Percentiles rank a stretch among this genome's conserved stretches.
These are phyloP conservation scores for Eupristina koningsbergeri DNA, from an alignment of 1,140 invertebrate species.

Conservation along the genomic window DNA sequence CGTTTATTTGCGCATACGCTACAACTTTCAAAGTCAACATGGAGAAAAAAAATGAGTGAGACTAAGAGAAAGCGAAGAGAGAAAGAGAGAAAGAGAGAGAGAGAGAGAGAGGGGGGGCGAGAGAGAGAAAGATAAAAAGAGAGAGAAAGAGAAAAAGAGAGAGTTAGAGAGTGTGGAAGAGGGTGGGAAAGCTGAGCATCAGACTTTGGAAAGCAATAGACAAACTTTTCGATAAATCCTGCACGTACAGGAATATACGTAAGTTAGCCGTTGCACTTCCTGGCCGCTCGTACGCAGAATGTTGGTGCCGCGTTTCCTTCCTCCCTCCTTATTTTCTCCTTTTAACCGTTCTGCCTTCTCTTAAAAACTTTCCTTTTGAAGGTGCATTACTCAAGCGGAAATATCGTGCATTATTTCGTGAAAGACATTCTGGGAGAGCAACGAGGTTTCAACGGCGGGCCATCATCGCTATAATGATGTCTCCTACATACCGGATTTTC, in stretches of 20 bases:
- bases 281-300: background rate
- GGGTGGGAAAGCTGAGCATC: background rate
- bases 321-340: too few relatives aligned
- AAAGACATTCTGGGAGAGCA: slow-evolving; percentile 24
- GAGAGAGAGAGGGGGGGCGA: background rate
- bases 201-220: slow-evolving; percentile 18
- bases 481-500: slow-evolving; percentile 26
- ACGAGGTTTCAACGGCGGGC: slow-evolving; percentile 19
- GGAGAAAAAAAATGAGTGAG: background rate
- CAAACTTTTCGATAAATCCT: slow-evolving; percentile 47
- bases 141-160: background rate
- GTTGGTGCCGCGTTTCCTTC: slow-evolving; percentile 11
- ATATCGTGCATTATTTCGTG: slow-evolving; percentile 42
- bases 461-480: slow-evolving; percentile 23
- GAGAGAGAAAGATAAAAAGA: background rate
- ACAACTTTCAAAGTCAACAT: slow-evolving; percentile 39
- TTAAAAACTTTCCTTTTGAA: slow-evolving; percentile 34
- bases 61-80: background rate
- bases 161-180: background rate
- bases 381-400: slow-evolving; percentile 40
- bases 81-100: background rate
- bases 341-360: background rate
- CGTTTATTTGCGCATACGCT: slow-evolving; percentile 17
- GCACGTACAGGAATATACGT: slow-evolving; percentile 16
- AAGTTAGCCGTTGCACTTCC: slow-evolving; percentile 30